Base-by-base conservation (phyloP, 2,888 invertebrate genomes). In the Dynastes maya region DNA sequence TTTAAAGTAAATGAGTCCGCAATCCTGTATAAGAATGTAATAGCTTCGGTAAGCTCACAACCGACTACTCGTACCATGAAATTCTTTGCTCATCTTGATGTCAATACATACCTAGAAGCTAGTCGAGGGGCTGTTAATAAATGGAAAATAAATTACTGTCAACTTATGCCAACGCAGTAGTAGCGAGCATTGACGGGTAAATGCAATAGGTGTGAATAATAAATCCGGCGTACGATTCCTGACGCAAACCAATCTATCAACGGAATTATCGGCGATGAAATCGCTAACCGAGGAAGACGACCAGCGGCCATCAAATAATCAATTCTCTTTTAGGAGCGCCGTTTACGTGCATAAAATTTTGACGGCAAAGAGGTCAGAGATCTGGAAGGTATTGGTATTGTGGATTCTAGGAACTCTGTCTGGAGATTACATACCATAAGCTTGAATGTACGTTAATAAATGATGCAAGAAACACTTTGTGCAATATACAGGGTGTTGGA, bases 321-420 rank as follows among this genome's bases (percentile, higher is more conserved):
- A 29, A 74, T 74, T 61, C 61, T 61, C 40, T 74, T 74, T 74
- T 63, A 63, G 77, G 71, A 63, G 77, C 27, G 77, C 40, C 63
- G n/a, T 45, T 71, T 63, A 49, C 77, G 77, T 77, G 77, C 70
- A 29, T 77, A 70, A 77, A 77, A 77, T 77, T 68, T 77, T 71
- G 63, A 77, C 29, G 22, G 71, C 58, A 58, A 16, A 37, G 45
- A 71, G 77, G 77, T 77, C 77, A 71, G 45, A 58, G 63, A 77
- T 70, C 77, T 68, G 61, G 29, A 2, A 51, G 16, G 61, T 55
- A 29, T 29, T 40, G 51, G 61, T 22, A 45, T 27, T 74, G 61
- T 27, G 3, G 16, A 27, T 71, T 70, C 70, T 63, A 37, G 22
- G 70, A 71, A 77, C 16, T 58, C 3, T 37, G 77, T 77, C 77